A percentile compares a stretch with the other conserved stretches of the same genome.
These are phyloP conservation scores for Helarctos malayanus DNA, from an alignment of 2,797 vertebrate species.

Conservation along the genomic window DNA sequence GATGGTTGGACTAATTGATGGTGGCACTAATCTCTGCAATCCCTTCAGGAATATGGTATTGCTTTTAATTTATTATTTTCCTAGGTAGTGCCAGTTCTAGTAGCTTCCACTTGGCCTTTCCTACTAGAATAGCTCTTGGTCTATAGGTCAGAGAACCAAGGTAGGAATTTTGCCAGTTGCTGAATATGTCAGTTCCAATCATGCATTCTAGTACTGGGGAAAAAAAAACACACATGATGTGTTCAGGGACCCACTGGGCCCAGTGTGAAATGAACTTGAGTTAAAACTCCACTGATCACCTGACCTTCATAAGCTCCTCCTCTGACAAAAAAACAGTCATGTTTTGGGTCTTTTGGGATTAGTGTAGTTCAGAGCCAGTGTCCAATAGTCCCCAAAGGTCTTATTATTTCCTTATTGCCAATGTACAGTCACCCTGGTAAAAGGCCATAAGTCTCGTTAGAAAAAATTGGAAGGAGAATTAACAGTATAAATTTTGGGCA, in stretches of 20 bases:
- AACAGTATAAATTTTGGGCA: not conserved
- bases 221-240: not conserved
- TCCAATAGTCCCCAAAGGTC: not conserved
- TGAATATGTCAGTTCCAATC: not conserved
- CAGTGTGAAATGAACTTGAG: not conserved
- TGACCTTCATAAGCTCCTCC: not conserved
- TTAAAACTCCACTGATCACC: not conserved
- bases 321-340: not conserved
- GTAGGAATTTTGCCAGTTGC: not conserved
- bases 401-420: not conserved
- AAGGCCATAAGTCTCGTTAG: not conserved
- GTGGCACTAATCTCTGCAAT: not conserved
- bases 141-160: not conserved
- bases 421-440: not conserved
- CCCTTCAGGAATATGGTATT: not conserved
- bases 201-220: not conserved
- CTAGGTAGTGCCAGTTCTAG: not conserved
- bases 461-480: not conserved
- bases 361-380: not conserved
- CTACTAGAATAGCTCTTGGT: not conserved
- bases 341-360: not conserved
- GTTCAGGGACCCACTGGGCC: not conserved
- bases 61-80: not conserved
- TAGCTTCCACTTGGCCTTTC: not conserved
- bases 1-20: not conserved